A percentile compares a stretch with the other conserved stretches of the same genome.
Evolutionary conservation across 1,140 invertebrate genomes (phyloP).

Genomic region (Liolophura sinensis): DNA sequence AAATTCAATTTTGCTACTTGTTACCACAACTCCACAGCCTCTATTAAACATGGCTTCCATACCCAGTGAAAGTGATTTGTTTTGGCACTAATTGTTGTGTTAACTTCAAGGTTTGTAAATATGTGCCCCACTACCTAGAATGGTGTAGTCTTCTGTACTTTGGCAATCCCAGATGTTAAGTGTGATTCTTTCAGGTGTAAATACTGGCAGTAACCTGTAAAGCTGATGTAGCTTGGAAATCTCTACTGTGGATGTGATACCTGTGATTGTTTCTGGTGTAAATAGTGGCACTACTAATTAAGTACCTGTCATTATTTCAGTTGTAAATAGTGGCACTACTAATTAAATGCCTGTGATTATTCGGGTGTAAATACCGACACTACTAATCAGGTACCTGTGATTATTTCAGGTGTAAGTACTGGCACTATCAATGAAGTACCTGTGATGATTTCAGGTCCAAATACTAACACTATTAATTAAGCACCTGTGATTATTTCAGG

Average conservation of each 20-base stretch:
- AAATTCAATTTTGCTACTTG: too few relatives aligned
- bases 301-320: slow-evolving; percentile 1
- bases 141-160: too few relatives aligned
- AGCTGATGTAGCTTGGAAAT: too few relatives aligned
- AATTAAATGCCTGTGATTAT: slow-evolving; percentile 11
- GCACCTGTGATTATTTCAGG: slow-evolving; percentile 56
- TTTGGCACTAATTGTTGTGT: too few relatives aligned
- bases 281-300: neutral
- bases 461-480: neutral
- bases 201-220: too few relatives aligned
- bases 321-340: neutral
- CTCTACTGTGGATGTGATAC: too few relatives aligned
- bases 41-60: too few relatives aligned
- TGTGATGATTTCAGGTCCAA: neutral
- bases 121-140: neutral
- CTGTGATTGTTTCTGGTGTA: neutral
- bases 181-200: too few relatives aligned
- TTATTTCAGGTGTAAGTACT: neutral
- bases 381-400: slow-evolving; percentile 68
- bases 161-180: too few relatives aligned
- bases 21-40: too few relatives aligned
- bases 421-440: neutral
- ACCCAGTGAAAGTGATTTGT: too few relatives aligned
- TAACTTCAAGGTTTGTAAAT: neutral
- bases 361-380: slow-evolving; percentile 92